A percentile compares a stretch with the other conserved stretches of the same genome.
phyloP scores from a whole-genome alignment of 2,888 invertebrate genomes.

The Scotopteryx bipunctaria region DNA sequence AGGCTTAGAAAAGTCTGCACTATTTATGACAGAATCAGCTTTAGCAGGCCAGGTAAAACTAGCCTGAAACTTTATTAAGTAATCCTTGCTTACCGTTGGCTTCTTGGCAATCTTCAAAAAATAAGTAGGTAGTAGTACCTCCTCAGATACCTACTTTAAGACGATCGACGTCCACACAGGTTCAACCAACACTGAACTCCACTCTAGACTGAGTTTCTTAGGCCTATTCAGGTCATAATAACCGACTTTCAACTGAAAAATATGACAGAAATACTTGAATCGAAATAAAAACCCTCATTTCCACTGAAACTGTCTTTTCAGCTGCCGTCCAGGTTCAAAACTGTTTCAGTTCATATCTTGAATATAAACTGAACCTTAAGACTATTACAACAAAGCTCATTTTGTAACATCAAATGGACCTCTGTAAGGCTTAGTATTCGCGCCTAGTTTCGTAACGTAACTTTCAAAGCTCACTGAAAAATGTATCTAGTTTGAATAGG shows the following conservation, averaged over 20 bases:
- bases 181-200: constrained; percentile 4
- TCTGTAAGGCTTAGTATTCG: constrained; percentile 4
- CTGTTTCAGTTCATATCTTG: constrained; percentile 7
- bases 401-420: constrained; percentile 1
- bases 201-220: neutral
- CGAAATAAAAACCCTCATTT: constrained; percentile 22
- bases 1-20: too few relatives aligned
- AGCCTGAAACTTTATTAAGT: too few relatives aligned
- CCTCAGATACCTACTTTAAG: neutral
- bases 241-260: constrained; percentile 2
- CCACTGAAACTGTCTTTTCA: constrained; percentile 19
- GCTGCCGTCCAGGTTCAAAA: constrained; percentile 17
- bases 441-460: neutral
- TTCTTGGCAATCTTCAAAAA: neutral
- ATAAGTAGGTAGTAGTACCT: neutral
- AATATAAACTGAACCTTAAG: constrained; percentile 10
- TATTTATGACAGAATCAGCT: too few relatives aligned
- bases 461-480: neutral
- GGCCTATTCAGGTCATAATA: constrained; percentile 10
- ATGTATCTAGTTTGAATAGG: neutral
- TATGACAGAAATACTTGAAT: constrained; percentile 5
- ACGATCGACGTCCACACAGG: neutral
- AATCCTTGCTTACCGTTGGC: constrained; percentile 1
- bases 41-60: too few relatives aligned
- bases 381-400: constrained; percentile 3